These are phyloP conservation scores for Zosterops japonicus DNA, from an alignment of 2,113 vertebrate species.

Conservation along the genomic window DNA sequence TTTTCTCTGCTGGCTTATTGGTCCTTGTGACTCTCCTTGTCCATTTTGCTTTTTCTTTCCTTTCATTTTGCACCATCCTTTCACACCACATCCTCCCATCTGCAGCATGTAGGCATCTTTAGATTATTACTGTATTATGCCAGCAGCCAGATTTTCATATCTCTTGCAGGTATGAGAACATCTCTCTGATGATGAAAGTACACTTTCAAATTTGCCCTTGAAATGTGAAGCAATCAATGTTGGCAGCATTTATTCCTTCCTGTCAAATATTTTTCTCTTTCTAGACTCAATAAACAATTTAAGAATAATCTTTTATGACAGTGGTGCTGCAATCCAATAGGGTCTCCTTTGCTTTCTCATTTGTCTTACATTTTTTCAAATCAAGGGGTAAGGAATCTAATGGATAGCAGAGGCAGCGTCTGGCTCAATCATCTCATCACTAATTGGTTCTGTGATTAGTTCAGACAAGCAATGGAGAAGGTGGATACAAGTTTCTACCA, in stretches of 20 bases:
- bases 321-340: background rate
- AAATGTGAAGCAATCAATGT: conserved; percentile 52
- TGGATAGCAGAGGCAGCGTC: background rate
- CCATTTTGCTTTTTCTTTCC: background rate
- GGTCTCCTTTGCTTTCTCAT: conserved; percentile 15
- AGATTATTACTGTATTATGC: background rate
- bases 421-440: background rate
- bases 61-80: background rate
- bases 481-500: background rate
- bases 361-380: conserved; percentile 48
- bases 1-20: background rate
- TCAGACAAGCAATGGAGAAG: conserved; percentile 20
- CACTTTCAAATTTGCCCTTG: conserved; percentile 50
- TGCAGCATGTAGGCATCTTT: background rate
- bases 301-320: conserved; percentile 57
- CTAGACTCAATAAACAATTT: conserved; percentile 19
- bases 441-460: conserved; percentile 43
- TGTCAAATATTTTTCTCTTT: conserved; percentile 48
- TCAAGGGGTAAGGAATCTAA: background rate
- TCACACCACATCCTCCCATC: background rate
- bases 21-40: background rate
- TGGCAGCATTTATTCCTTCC: conserved; percentile 44
- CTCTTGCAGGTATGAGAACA: background rate
- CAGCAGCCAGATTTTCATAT: background rate
- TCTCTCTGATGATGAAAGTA: conserved; percentile 4